Base-by-base conservation (phyloP, 2,888 invertebrate genomes). In the Sclerodermus sp. region DNA sequence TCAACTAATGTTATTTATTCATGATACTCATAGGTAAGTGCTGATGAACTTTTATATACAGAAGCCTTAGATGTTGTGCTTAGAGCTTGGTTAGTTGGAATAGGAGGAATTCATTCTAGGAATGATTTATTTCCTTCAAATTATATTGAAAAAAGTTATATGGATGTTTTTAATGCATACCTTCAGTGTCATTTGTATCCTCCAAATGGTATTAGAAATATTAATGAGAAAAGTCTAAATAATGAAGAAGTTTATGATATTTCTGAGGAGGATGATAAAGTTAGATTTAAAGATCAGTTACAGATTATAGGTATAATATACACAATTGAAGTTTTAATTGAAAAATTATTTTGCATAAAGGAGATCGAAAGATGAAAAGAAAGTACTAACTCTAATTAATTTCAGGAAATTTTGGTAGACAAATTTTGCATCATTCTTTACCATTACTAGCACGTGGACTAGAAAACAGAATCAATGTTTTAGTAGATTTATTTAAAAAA, bases 131-230 rank as follows among this genome's bases (percentile, higher is more conserved):
- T 79, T 48, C 79, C 81, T 12, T 62, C 69, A 13, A 78, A 80
- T 43, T 74, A 80, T 55, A 64, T 71, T 30, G 58, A 72, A 45
- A 66, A 76, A 41, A 76, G 79, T 45, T 79, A 80, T 5, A 73
- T 77, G 10, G 80, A 85, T 74, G 85, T 93, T 56, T 92, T 93
- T 73, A 88, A 90, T 73, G 86, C 86, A 1, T 94, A 91, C 72
- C 77, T 94, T 40, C 87, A 88, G 67, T 88, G 87, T 67, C 88
- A 93, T 75, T 79, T 95, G 54, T 87, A 89, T 6, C 87, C 91
- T 0, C 94, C 94, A 0, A 89, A 92, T 73, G 94, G 90, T 18
- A 80, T 80, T 37, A 80, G 89, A 59, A 79, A 83, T 3, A 81
- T 82, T 48, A 69, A 68, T 5, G 72, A 73, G 23, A 77, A 79